A percentile compares a stretch with the other conserved stretches of the same genome.
phyloP scores from a whole-genome alignment of 1,140 invertebrate species.

The Asobara japonica region DNA sequence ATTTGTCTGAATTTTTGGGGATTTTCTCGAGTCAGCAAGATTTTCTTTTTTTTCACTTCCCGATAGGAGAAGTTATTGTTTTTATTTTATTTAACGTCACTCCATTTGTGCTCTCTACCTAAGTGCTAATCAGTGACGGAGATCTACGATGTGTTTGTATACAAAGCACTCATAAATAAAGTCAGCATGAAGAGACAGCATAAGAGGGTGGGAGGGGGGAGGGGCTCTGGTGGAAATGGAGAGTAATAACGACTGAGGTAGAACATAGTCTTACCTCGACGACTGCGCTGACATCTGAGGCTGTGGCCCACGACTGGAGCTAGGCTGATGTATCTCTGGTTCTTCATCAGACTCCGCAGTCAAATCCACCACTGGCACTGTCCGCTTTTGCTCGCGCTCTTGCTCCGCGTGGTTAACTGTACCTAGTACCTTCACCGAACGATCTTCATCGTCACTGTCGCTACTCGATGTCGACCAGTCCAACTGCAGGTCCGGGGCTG shows the following conservation, averaged over 20 bases:
- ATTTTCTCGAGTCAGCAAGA: no score
- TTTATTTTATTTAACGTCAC: no score
- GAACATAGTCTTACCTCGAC: background rate
- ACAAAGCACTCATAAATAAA: no score
- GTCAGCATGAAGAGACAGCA: no score
- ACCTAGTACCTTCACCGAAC: constrained; percentile 69
- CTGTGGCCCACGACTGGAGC: background rate
- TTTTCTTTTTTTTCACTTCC: no score
- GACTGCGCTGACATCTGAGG: background rate
- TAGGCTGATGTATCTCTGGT: constrained; percentile 44
- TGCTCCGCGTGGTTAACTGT: constrained; percentile 54
- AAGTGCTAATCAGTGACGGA: no score
- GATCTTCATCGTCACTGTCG: constrained; percentile 70
- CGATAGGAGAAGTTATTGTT: no score
- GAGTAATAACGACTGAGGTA: background rate
- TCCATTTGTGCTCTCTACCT: no score
- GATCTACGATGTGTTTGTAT: no score
- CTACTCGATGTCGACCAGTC: constrained; percentile 75
- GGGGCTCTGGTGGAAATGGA: no score
- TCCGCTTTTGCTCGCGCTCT: constrained; percentile 37
- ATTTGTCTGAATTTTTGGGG: no score
- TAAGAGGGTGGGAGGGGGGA: no score
- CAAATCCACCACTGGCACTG: constrained; percentile 73
- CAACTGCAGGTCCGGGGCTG: constrained; percentile 81
- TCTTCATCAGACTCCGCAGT: constrained; percentile 75